These are phyloP conservation scores for Brachionus paranguensis DNA, from an alignment of 1,140 invertebrate genomes.

Conservation along the genomic window DNA sequence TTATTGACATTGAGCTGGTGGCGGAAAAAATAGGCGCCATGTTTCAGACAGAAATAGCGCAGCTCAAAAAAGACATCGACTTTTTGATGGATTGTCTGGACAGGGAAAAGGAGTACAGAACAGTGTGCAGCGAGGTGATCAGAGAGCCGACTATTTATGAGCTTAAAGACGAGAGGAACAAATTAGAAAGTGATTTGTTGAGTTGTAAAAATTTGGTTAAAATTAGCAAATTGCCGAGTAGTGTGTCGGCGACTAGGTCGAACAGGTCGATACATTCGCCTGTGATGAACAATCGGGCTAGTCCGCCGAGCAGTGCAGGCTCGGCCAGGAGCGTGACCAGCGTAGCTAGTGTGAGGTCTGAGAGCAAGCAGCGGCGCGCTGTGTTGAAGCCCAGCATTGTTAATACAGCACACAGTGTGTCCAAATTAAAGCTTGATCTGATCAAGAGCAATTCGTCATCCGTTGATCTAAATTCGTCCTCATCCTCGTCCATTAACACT, in stretches of 20 bases:
- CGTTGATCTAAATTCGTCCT: background rate
- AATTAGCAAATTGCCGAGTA: background rate
- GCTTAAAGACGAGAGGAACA: slow-evolving; percentile 21
- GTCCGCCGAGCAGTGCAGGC: background rate
- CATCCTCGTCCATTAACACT: background rate
- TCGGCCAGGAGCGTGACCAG: background rate
- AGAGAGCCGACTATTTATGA: slow-evolving; percentile 14
- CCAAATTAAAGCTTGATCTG: background rate
- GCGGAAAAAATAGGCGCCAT: background rate
- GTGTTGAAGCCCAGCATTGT: background rate
- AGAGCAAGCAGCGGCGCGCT: background rate
- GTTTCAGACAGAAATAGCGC: background rate
- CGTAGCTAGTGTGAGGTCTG: background rate
- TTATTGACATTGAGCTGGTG: background rate
- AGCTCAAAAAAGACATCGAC: background rate
- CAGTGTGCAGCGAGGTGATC: background rate
- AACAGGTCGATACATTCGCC: background rate
- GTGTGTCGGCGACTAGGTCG: background rate
- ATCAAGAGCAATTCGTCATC: background rate
- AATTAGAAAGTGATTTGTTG: slow-evolving; percentile 23
- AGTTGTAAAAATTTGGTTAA: slow-evolving; percentile 10
- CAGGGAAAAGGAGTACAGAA: background rate
- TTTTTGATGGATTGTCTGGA: slow-evolving; percentile 12
- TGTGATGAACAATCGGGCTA: background rate
- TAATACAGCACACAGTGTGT: background rate